Evolutionary conservation across 2,113 vertebrate genomes (phyloP), one percentile per base, ranked within the genome.

Genomic region (Ceyx margarethae): DNA sequence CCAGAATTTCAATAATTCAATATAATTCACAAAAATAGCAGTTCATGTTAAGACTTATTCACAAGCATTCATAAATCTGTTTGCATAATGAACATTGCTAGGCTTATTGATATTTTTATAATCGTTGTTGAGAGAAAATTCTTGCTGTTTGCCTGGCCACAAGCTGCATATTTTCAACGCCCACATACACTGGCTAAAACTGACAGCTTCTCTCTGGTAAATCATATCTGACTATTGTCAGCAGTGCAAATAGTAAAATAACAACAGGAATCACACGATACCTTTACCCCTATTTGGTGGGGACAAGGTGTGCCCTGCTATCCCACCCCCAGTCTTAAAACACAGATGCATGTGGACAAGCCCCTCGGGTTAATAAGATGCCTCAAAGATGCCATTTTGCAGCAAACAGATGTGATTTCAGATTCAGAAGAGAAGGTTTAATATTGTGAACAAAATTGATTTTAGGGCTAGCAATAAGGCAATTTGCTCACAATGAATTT

Each of bases 1-100:
- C 66, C 18, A 85, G 48, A 51, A 87, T 87, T 92, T 94, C 37
- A 91, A 61, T 82, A 94, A 87, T 79, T 82, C 60, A 92, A 40
- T 81, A 20, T 67, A 62, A 81, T 72, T 85, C 53, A 77, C 56
- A 85, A 77, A 95, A 93, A 66, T 37, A 95, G 16, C 20, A 77
- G 51, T 79, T 92, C 46, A 67, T 23, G 87, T 91, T 51, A 71
- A 60, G 31, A 85, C 53, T 56, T 37, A 61, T 20, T 65, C 26
- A 48, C 60, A 81, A 61, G 10, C 29, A 67, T 67, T 64, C 28
- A 58, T 80, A 85, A 89, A 91, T 89, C 51, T 71, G 46, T 69
- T 89, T 77, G 51, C 56, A 80, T 87, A 82, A 92, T 71, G 81
- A 93, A 83, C 71, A 20, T 89, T 71, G 13, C 51, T 73, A 87